phyloP scores from a whole-genome alignment of 2,888 invertebrate species.

The Erynnis tages region DNA sequence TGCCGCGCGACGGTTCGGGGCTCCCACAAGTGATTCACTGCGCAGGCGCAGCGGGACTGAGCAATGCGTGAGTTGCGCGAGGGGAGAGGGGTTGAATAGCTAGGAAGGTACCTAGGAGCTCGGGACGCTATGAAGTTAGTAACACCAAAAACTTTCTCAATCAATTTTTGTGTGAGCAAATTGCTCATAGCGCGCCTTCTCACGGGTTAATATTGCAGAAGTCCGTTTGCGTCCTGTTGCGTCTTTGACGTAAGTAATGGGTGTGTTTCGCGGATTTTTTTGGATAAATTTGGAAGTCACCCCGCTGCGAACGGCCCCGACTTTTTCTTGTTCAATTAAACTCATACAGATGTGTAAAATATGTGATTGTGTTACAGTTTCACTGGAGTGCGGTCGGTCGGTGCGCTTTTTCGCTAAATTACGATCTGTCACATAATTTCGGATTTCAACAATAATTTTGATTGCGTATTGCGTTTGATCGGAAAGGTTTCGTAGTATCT shows the following conservation, averaged over 20 bases:
- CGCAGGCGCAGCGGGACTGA: too few relatives aligned
- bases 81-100: too few relatives aligned
- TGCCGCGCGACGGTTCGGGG: too few relatives aligned
- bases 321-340: constrained; percentile 77
- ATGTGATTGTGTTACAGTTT: constrained; percentile 77
- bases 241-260: constrained; percentile 72
- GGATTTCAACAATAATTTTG: constrained; percentile 71
- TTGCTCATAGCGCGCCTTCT: too few relatives aligned
- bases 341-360: constrained; percentile 75
- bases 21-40: too few relatives aligned
- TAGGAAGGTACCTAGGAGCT: too few relatives aligned
- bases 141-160: too few relatives aligned
- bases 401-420: constrained; percentile 64
- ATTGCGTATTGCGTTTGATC: constrained; percentile 57
- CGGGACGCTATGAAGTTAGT: too few relatives aligned
- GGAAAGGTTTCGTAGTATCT: constrained; percentile 42
- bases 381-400: constrained; percentile 50
- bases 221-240: constrained; percentile 61
- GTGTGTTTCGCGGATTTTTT: constrained; percentile 66
- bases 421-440: constrained; percentile 70
- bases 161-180: too few relatives aligned
- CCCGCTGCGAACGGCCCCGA: constrained; percentile 67
- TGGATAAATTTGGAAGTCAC: constrained; percentile 74
- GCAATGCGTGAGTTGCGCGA: too few relatives aligned
- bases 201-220: constrained; percentile 75